Percentiles rank a stretch among this genome's conserved stretches.
These are phyloP conservation scores for Myiotriccus ornatus DNA, from an alignment of 2,797 vertebrate species.

Conservation along the genomic window DNA sequence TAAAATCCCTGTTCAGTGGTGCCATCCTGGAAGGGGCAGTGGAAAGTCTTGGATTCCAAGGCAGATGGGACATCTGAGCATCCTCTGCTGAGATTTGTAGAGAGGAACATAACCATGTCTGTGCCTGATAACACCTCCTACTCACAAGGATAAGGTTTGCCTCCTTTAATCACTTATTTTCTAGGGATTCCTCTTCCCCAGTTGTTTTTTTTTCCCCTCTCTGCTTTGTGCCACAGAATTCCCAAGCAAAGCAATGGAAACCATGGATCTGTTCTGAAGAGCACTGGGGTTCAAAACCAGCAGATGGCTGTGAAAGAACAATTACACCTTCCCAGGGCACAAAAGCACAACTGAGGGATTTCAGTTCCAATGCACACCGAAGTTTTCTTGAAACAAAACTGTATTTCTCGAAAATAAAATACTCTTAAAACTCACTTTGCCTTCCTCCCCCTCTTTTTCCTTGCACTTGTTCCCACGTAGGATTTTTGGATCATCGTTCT, in stretches of 20 bases:
- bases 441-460: neutral
- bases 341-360: neutral
- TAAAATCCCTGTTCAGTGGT: neutral
- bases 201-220: neutral
- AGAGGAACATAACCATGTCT: neutral
- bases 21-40: neutral
- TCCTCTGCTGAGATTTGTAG: neutral
- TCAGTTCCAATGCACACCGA: neutral
- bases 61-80: neutral
- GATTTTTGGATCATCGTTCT: neutral
- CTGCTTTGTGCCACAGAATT: neutral
- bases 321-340: neutral
- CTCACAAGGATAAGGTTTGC: neutral
- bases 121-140: neutral
- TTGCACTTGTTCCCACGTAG: neutral
- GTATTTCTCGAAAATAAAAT: neutral
- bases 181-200: neutral
- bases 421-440: neutral
- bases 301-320: neutral
- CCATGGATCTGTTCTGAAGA: neutral
- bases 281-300: neutral
- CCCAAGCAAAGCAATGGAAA: neutral
- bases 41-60: neutral
- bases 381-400: neutral
- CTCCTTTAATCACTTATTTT: neutral